Percentiles rank a stretch among this genome's conserved stretches.
phyloP scores from a whole-genome alignment of 1,140 invertebrate species.

The Bombus pyrosoma region DNA sequence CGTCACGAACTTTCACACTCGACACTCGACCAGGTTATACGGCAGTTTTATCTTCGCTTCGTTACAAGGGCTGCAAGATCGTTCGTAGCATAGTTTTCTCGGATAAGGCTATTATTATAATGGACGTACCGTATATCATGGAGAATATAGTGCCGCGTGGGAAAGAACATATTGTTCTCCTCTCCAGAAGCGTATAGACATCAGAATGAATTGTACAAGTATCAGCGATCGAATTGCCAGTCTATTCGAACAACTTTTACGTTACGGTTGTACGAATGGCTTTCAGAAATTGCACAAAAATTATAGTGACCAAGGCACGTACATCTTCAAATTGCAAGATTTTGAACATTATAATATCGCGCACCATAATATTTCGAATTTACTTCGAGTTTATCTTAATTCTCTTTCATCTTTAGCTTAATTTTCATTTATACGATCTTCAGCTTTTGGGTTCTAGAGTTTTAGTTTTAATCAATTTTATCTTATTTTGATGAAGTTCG shows the following conservation, averaged over 20 bases:
- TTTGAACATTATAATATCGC: no score
- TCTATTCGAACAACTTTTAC: no score
- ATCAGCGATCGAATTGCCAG: conserved; percentile 25
- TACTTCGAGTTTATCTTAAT: no score
- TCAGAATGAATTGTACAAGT: conserved; percentile 2
- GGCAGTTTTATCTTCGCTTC: conserved; percentile 34
- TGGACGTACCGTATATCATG: conserved; percentile 27
- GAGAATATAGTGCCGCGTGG: conserved; percentile 15
- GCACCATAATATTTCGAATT: no score
- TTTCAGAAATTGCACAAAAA: no score
- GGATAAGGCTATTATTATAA: conserved; percentile 34
- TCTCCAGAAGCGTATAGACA: background rate
- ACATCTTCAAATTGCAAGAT: no score
- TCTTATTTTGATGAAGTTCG: rapidly evolving
- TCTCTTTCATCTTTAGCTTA: no score
- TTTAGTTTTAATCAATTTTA: no score
- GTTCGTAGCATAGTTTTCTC: conserved; percentile 1
- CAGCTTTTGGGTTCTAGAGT: no score
- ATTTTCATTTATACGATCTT: no score
- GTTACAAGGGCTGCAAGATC: conserved; percentile 9
- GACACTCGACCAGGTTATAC: conserved; percentile 10
- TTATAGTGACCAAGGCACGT: no score
- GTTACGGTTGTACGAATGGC: no score
- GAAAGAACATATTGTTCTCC: conserved; percentile 8
- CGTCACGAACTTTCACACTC: conserved; percentile 35